Percentiles rank a stretch among this genome's conserved stretches.
Evolutionary conservation across 2,888 invertebrate species (phyloP).

Genomic region (Andrena camellia): DNA sequence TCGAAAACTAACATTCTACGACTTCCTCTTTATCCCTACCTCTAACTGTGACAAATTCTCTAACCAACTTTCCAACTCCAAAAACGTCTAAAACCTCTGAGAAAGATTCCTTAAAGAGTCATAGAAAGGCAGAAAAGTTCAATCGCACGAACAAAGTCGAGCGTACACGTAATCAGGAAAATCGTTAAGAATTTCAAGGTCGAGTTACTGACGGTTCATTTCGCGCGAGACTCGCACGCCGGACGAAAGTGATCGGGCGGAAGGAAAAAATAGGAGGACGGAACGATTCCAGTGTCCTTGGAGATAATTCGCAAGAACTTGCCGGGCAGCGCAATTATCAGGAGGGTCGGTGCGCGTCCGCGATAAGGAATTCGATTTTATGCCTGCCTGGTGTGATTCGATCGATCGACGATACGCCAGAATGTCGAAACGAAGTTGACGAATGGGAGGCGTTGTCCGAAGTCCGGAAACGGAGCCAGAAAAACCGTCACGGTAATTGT

Average conservation of each 20-base stretch:
- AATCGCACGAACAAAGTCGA: neutral
- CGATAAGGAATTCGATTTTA: slow-evolving; percentile 22
- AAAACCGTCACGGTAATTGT: no score
- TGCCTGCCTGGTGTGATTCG: neutral
- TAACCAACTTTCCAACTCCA: no score
- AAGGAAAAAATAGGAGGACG: neutral
- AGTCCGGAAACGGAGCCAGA: no score
- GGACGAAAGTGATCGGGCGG: neutral
- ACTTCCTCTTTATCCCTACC: no score
- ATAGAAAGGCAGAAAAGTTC: neutral
- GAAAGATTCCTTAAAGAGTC: neutral
- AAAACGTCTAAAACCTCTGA: neutral
- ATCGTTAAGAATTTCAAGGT: neutral
- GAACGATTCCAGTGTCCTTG: slow-evolving; percentile 16
- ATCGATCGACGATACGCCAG: neutral
- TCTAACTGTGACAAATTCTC: no score
- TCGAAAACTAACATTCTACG: no score
- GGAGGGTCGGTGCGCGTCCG: neutral
- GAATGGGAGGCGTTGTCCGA: neutral
- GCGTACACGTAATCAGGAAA: no score
- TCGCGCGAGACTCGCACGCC: neutral
- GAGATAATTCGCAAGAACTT: slow-evolving; percentile 10
- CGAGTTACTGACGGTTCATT: neutral
- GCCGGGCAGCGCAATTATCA: neutral
- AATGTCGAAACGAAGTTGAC: neutral